Evolutionary conservation across 2,888 invertebrate species (phyloP).

Genomic region (Digitonthophagus gazella): DNA sequence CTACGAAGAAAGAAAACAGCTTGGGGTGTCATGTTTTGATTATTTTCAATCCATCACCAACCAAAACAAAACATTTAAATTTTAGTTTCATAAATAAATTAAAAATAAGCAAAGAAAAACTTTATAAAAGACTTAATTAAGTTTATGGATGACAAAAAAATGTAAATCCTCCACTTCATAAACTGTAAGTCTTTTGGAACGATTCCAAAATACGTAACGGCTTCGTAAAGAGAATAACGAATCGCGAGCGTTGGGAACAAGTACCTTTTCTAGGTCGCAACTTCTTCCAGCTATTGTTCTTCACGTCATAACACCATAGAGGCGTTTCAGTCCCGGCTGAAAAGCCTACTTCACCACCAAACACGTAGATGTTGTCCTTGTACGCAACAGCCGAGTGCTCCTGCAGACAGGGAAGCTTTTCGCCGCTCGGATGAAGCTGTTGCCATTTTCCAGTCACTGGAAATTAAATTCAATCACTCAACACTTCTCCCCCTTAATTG

Average conservation of each 20-base stretch:
- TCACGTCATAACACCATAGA: constrained; percentile 78
- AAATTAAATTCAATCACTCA: constrained; percentile 36
- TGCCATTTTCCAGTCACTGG: constrained; percentile 74
- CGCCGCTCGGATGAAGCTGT: constrained; percentile 66
- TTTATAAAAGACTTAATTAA: no score
- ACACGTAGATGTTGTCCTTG: constrained; percentile 73
- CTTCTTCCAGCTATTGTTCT: constrained; percentile 62
- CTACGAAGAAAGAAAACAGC: constrained; percentile 34
- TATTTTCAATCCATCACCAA: not conserved
- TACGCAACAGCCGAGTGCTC: constrained; percentile 82
- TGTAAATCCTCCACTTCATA: no score
- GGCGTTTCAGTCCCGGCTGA: constrained; percentile 76
- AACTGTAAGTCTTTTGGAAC: not conserved
- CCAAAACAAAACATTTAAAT: not conserved
- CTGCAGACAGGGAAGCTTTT: constrained; percentile 76
- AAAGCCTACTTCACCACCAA: constrained; percentile 84
- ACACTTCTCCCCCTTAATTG: not conserved
- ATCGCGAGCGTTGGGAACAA: constrained; percentile 2
- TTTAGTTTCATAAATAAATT: no score
- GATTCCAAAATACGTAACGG: not conserved
- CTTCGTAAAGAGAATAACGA: not conserved
- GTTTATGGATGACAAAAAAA: not conserved
- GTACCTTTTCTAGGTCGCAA: constrained; percentile 57
- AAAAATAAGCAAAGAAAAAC: no score
- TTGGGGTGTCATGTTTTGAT: not conserved